phyloP scores from a whole-genome alignment of 2,797 vertebrate genomes.

The Coluber constrictor region DNA sequence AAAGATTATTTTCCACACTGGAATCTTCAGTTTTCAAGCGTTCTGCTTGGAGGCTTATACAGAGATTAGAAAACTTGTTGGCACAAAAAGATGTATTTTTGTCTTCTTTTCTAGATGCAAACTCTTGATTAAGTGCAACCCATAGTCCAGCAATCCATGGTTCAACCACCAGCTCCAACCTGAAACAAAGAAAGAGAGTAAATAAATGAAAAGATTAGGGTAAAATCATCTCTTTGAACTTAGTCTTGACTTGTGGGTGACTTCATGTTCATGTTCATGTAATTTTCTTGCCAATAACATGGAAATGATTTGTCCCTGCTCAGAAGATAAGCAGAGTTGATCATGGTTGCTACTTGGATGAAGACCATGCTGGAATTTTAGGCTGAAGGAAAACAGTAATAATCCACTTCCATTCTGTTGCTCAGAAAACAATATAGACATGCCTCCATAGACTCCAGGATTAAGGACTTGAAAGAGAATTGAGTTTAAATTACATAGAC shows the following conservation, averaged over 20 bases:
- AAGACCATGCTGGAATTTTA: background rate
- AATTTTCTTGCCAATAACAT: background rate
- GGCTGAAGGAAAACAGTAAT: background rate
- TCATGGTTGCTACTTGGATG: background rate
- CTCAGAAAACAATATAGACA: background rate
- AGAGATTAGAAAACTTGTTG: conserved; percentile 12
- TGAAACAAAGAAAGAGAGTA: conserved; percentile 49
- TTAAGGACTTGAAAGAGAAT: background rate
- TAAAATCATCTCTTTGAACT: background rate
- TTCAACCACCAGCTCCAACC: conserved; percentile 91
- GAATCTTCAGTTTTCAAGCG: conserved; percentile 72
- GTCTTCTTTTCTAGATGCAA: conserved; percentile 53
- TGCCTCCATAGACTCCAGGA: background rate
- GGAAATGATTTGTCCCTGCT: background rate
- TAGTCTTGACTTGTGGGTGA: background rate
- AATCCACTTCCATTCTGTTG: background rate
- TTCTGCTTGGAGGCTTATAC: conserved; percentile 67
- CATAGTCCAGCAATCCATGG: conserved; percentile 95
- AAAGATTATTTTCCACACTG: conserved; percentile 28
- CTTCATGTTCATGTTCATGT: background rate
- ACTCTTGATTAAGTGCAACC: conserved; percentile 77
- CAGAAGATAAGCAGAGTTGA: background rate
- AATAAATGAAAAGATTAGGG: background rate
- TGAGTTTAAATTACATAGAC: background rate
- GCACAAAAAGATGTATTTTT: conserved; percentile 32